Evolutionary conservation across 2,888 invertebrate genomes (phyloP), one percentile per base, ranked within the genome.

Genomic region (Coleophora flavipennella): DNA sequence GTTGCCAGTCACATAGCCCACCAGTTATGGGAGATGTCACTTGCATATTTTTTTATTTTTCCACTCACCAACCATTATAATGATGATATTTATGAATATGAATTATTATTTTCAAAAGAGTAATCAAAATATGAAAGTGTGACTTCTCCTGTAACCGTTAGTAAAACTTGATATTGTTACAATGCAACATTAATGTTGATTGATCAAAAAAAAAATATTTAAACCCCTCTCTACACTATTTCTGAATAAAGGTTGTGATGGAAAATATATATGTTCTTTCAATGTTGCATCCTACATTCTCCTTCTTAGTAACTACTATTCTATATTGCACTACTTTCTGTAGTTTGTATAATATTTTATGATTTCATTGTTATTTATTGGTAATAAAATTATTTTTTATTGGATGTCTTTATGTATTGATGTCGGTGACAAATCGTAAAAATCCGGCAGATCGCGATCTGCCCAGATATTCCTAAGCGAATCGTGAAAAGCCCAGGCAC

Each of bases 181-280:
- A 44, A 46, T 38, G 49, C 58, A 53, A 53, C 2, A 55, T n/a
- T n/a, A n/a, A n/a, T 56, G 49, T 59, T 54, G 51, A 50, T 59
- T 55, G 52, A 57, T 55, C 53, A 62, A 65, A 67, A 62, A 59
- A 59, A 34, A 45, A 48, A 62, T 71, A 70, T 72, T 72, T 74
- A 74, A 73, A 73, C 57, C 66, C 67, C 55, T 57, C 53, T 60
- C 55, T 49, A 62, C 57, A 67, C 69, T 64, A 63, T 59, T 57
- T 68, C 67, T 64, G 65, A 77, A 78, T 78, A 79, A 78, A 77
- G 67, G 60, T 69, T 66, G 64, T 73, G 65, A 67, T 57, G 57
- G 50, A 65, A 64, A 64, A 64, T 67, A 66, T 67, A 76, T 74
- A 74, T 78, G 77, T 78, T 79, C 63, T 78, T 78, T 79, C 63